A percentile compares a stretch with the other conserved stretches of the same genome.
These are phyloP conservation scores for Hemibagrus wyckioides DNA, from an alignment of 2,113 vertebrate genomes.

Conservation along the genomic window DNA sequence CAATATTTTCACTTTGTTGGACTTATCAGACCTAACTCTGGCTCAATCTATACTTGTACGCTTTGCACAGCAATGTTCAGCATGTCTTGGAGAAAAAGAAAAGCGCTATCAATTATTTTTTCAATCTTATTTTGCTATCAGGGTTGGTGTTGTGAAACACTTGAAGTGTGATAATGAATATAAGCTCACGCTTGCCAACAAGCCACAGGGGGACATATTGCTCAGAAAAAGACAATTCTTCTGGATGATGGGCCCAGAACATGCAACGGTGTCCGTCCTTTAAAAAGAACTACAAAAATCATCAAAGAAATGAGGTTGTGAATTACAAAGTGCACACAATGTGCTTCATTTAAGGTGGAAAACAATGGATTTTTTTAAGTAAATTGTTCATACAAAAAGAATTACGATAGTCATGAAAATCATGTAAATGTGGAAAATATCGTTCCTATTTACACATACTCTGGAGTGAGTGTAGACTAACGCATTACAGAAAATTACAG, in stretches of 20 bases:
- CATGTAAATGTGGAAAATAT: no score
- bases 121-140: neutral
- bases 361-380: neutral
- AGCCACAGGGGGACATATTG: neutral
- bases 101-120: neutral
- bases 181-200: neutral
- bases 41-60: neutral
- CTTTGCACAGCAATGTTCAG: neutral
- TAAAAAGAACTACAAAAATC: neutral
- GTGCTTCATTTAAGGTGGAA: neutral
- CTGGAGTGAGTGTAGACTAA: neutral
- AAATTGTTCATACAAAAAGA: neutral
- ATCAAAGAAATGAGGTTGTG: neutral
- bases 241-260: neutral
- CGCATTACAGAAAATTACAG: neutral
- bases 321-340: neutral
- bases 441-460: neutral
- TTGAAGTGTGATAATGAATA: neutral
- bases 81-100: neutral
- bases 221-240: neutral
- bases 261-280: neutral
- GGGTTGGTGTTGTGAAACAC: neutral
- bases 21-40: neutral
- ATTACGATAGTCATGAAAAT: neutral
- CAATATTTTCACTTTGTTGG: neutral